phyloP scores from a whole-genome alignment of 2,113 vertebrate species.

The Cebidichthys violaceus region DNA sequence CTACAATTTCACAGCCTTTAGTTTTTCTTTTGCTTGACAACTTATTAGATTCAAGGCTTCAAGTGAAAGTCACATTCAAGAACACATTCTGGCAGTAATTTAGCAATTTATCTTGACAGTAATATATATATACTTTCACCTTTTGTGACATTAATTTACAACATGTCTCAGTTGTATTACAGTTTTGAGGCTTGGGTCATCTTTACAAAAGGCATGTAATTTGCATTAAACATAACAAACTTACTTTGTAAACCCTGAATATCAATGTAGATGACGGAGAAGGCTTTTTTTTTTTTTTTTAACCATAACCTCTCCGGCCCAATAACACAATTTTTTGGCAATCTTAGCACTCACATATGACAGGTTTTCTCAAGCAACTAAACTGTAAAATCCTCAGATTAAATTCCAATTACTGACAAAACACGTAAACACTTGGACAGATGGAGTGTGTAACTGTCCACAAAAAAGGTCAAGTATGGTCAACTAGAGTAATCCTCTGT shows the following conservation, averaged over 20 bases:
- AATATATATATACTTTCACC: conserved; percentile 52
- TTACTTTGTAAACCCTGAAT: conserved; percentile 35
- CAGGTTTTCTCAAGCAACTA: conserved; percentile 52
- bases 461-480: conserved; percentile 49
- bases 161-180: conserved; percentile 34
- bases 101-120: conserved; percentile 41
- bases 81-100: conserved; percentile 52
- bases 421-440: conserved; percentile 35
- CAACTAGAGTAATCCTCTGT: background rate
- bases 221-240: conserved; percentile 39
- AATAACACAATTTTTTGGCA: conserved; percentile 60
- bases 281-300: conserved; percentile 32
- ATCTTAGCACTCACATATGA: conserved; percentile 46
- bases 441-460: background rate
- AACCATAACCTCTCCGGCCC: conserved; percentile 59
- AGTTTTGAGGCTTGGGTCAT: conserved; percentile 35
- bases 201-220: conserved; percentile 42
- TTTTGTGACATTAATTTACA: conserved; percentile 67
- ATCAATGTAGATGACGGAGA: conserved; percentile 16
- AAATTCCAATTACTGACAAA: conserved; percentile 65
- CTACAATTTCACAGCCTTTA: conserved; percentile 40
- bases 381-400: conserved; percentile 59
- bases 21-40: conserved; percentile 49
- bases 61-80: conserved; percentile 50
- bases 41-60: conserved; percentile 60